A percentile compares a stretch with the other conserved stretches of the same genome.
Conservation (phyloP, 2,113 vertebrate genomes). For the Polypterus senegalus region DNA sequence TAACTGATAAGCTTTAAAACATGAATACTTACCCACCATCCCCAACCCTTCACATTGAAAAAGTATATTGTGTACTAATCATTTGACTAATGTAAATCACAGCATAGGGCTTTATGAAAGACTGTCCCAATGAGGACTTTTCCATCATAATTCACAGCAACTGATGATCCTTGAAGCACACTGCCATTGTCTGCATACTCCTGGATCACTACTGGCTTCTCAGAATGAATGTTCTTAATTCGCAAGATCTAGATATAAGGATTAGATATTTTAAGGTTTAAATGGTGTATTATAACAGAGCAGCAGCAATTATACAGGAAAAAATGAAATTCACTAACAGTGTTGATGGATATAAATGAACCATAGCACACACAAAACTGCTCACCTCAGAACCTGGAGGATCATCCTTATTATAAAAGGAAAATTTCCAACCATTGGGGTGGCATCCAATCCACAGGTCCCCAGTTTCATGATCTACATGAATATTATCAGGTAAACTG, state of each 20-base stretch:
- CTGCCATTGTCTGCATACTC: conserved; percentile 68
- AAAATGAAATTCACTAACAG: no score
- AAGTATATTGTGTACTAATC: no score
- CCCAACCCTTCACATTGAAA: no score
- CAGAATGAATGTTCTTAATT: conserved; percentile 70
- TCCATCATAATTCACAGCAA: conserved; percentile 48
- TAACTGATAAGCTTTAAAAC: no score
- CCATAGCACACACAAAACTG: conserved; percentile 6
- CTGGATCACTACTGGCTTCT: conserved; percentile 60
- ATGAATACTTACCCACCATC: no score
- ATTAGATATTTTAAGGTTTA: no score
- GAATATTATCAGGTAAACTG: conserved; percentile 71
- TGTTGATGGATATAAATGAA: no score
- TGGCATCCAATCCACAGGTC: conserved; percentile 79
- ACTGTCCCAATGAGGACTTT: conserved; percentile 76
- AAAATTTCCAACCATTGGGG: conserved; percentile 54
- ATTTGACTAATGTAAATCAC: conserved; percentile 43
- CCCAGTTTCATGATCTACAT: conserved; percentile 60
- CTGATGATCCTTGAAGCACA: conserved; percentile 66
- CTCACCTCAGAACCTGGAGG: conserved; percentile 80
- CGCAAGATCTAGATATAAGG: conserved; percentile 52
- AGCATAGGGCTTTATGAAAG: conserved; percentile 72
- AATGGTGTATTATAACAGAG: no score
- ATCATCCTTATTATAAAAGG: conserved; percentile 42
- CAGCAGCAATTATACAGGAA: no score